Evolutionary conservation across 1,140 invertebrate genomes (phyloP).

Genomic region (Lordiphosa mommai): DNA sequence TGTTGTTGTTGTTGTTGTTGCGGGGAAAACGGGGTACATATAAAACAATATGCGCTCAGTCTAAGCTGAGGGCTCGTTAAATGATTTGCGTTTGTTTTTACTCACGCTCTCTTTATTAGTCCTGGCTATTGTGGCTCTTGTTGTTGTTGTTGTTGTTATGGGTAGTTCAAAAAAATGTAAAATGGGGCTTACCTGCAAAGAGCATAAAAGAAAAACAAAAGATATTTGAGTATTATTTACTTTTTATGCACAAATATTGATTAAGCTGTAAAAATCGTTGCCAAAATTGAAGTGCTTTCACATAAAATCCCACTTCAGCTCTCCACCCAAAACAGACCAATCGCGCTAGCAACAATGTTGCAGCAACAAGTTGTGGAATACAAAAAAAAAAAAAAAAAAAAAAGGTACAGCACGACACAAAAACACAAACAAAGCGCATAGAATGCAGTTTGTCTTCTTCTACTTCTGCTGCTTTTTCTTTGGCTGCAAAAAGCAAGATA

Average conservation of each 20-base stretch:
- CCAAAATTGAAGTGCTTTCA: slow-evolving; percentile 19
- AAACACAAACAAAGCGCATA: slow-evolving; percentile 47
- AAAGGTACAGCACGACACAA: slow-evolving; percentile 62
- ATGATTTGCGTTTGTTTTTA: slow-evolving; percentile 69
- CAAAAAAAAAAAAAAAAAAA: background rate
- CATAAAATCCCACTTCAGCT: background rate
- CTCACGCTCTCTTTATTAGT: slow-evolving; percentile 57
- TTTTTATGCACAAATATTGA: slow-evolving; percentile 69
- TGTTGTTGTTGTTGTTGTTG: slow-evolving; percentile 12
- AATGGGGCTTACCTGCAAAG: slow-evolving; percentile 66
- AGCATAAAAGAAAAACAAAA: slow-evolving; percentile 46
- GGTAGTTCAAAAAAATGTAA: slow-evolving; percentile 53
- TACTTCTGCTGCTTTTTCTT: too few relatives aligned
- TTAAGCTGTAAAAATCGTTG: slow-evolving; percentile 62
- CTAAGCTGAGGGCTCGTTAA: slow-evolving; percentile 69
- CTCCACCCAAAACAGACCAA: too few relatives aligned
- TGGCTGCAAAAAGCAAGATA: slow-evolving; percentile 1
- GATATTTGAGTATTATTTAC: slow-evolving; percentile 35
- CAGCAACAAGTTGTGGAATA: slow-evolving; percentile 49
- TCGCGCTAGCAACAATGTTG: slow-evolving; percentile 66
- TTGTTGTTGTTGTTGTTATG: slow-evolving; percentile 16
- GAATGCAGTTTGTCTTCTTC: slow-evolving; percentile 39
- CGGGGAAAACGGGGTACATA: slow-evolving; percentile 30
- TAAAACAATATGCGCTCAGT: slow-evolving; percentile 70
- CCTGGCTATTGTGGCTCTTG: slow-evolving; percentile 17